phyloP scores from a whole-genome alignment of 2,797 vertebrate genomes.

The Simalia tracyae region DNA sequence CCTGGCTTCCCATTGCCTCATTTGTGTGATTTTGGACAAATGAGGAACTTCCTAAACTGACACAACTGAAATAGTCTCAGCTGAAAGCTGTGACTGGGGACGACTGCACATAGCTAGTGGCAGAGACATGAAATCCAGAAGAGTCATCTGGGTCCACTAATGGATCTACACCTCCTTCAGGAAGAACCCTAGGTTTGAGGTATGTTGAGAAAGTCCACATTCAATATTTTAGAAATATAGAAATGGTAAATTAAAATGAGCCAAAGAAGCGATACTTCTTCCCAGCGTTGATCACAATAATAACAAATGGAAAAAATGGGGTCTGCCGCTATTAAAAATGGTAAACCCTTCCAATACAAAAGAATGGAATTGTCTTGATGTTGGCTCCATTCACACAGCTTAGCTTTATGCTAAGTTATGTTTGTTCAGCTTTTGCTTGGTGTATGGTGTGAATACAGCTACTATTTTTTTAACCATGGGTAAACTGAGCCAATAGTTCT shows the following conservation, averaged over 20 bases:
- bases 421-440: not conserved
- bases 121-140: too few species aligned
- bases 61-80: too few species aligned
- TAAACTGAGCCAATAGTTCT: not conserved
- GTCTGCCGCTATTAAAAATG: not conserved
- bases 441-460: not conserved
- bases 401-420: not conserved
- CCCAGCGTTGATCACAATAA: not conserved
- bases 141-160: too few species aligned
- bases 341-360: not conserved
- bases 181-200: too few species aligned
- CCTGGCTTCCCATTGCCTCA: not conserved
- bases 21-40: not conserved
- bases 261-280: not conserved
- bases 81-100: too few species aligned
- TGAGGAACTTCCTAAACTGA: too few species aligned
- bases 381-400: not conserved
- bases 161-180: too few species aligned
- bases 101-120: too few species aligned
- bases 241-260: not conserved
- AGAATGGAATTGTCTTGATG: not conserved
- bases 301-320: not conserved
- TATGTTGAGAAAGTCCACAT: not conserved
- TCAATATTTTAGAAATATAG: not conserved
- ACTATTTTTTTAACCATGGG: not conserved